phyloP scores from a whole-genome alignment of 2,113 vertebrate genomes.

The Cyanoliseus patagonus region DNA sequence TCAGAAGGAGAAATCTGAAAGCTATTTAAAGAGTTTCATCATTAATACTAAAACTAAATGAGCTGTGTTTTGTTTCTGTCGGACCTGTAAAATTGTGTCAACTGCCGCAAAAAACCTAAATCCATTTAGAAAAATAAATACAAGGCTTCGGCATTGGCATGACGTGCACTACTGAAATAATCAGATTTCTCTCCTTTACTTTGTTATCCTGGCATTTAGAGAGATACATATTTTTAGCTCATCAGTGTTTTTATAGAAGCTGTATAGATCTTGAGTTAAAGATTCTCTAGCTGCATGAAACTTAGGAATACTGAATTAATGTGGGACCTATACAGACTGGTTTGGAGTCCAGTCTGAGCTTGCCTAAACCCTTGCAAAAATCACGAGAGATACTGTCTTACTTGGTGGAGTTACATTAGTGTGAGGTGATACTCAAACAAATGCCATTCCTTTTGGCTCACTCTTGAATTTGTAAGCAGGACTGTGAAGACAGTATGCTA shows the following conservation, averaged over 20 bases:
- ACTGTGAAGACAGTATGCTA: background rate
- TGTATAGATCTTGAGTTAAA: background rate
- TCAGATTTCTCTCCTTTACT: background rate
- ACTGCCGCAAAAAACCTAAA: background rate
- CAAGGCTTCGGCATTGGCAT: background rate
- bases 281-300: background rate
- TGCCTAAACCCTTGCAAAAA: background rate
- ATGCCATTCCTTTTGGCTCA: background rate
- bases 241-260: background rate
- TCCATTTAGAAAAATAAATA: background rate
- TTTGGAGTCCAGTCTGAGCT: background rate
- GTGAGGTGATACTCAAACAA: background rate
- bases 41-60: slow-evolving; percentile 6
- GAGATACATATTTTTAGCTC: background rate
- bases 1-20: background rate
- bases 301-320: background rate
- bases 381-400: background rate
- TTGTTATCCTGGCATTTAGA: background rate
- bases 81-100: background rate
- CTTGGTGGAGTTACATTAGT: background rate
- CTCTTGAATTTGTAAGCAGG: background rate
- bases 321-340: background rate
- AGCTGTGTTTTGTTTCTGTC: background rate
- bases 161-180: background rate
- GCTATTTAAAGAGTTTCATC: background rate